These are phyloP conservation scores for Oscheius sp. DNA, from an alignment of 2,888 invertebrate species.

Conservation along the genomic window DNA sequence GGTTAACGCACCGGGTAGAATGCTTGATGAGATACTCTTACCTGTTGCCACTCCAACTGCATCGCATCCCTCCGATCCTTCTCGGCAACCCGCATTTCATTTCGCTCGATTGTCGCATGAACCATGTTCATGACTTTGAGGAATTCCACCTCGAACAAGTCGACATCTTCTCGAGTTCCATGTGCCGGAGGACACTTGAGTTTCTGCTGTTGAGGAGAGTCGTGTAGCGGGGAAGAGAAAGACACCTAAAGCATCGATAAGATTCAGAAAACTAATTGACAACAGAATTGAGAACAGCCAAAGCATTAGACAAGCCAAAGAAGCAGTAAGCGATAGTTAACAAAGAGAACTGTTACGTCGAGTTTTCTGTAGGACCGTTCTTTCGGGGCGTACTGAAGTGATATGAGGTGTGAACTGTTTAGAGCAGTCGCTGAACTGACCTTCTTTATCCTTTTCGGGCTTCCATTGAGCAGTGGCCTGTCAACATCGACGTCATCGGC, in stretches of 20 bases:
- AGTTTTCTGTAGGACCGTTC: constrained; percentile 29
- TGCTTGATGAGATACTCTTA: constrained; percentile 66
- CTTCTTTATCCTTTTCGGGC: constrained; percentile 22
- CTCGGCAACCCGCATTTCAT: constrained; percentile 81
- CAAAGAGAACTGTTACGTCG: constrained; percentile 19
- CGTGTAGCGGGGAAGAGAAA: constrained; percentile 34
- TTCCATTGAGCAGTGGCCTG: constrained; percentile 23
- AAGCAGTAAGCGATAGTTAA: constrained; percentile 18
- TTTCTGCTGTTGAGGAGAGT: constrained; percentile 26
- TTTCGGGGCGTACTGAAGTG: constrained; percentile 2
- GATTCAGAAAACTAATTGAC: no score
- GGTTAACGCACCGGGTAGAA: not conserved
- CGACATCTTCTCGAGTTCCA: constrained; percentile 18
- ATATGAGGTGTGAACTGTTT: no score
- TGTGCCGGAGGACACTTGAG: constrained; percentile 6
- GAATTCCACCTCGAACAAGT: constrained; percentile 76
- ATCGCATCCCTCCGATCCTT: constrained; percentile 85
- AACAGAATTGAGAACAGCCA: constrained; percentile 3
- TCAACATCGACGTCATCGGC: not conserved
- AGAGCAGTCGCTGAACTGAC: not conserved
- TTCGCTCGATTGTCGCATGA: constrained; percentile 82
- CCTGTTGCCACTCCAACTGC: constrained; percentile 86
- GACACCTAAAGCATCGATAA: constrained; percentile 31
- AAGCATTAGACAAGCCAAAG: constrained; percentile 3
- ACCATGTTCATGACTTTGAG: constrained; percentile 81